A percentile compares a stretch with the other conserved stretches of the same genome.
These are phyloP conservation scores for Alethe diademata DNA, from an alignment of 2,113 vertebrate genomes.

Conservation along the genomic window DNA sequence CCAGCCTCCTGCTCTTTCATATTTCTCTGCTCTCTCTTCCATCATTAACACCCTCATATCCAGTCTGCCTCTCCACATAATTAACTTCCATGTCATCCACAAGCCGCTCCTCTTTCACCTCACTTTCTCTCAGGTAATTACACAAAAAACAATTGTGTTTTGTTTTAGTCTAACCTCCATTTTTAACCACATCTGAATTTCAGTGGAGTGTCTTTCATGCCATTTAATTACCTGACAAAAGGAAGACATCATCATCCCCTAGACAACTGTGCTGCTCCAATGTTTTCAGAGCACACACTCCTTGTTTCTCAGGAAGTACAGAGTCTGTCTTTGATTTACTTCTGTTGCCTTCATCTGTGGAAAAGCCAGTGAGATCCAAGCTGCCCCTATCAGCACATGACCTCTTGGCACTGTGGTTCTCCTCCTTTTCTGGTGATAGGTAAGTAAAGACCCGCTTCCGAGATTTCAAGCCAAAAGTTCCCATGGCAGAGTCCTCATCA, in stretches of 20 bases:
- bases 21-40: not conserved
- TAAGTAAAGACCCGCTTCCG: conserved; percentile 43
- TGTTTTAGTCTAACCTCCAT: not conserved
- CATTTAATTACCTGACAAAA: conserved; percentile 65
- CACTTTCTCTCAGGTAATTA: not conserved
- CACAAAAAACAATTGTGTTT: not conserved
- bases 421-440: conserved; percentile 23
- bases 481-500: conserved; percentile 39
- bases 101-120: not conserved
- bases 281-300: not conserved
- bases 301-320: not conserved
- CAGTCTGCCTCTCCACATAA: not conserved
- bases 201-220: not conserved
- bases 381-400: not conserved
- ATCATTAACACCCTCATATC: not conserved
- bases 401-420: conserved; percentile 7
- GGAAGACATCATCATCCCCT: conserved; percentile 57
- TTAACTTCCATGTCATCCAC: not conserved
- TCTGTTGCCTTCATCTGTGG: not conserved
- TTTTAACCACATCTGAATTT: not conserved
- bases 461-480: conserved; percentile 52
- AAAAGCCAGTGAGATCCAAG: not conserved
- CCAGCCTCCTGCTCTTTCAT: not conserved
- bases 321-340: not conserved
- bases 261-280: not conserved